phyloP scores from a whole-genome alignment of 2,888 invertebrate species.

The Ophonus ardosiacus region DNA sequence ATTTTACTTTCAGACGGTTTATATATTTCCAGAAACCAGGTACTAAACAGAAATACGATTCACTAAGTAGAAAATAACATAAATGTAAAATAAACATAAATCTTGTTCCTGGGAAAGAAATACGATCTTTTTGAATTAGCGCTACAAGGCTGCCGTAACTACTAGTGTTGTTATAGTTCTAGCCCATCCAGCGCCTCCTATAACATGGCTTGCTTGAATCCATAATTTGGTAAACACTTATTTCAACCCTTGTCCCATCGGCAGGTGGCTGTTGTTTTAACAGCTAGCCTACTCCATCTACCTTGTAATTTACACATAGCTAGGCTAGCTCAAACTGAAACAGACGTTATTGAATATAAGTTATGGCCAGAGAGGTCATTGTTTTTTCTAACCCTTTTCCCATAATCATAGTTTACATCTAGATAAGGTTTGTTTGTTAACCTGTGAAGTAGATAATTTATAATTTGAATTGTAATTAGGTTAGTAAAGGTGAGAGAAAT shows the following conservation, averaged over 20 bases:
- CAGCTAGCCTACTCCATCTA: constrained; percentile 29
- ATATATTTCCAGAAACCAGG: not conserved
- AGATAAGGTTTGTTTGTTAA: constrained; percentile 53
- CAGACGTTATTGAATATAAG: constrained; percentile 57
- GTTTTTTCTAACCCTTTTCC: constrained; percentile 3
- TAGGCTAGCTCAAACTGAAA: constrained; percentile 11
- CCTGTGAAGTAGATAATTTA: constrained; percentile 42
- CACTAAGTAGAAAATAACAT: constrained; percentile 3
- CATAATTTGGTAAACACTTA: constrained; percentile 64
- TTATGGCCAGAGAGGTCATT: constrained; percentile 29
- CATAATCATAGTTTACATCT: constrained; percentile 34
- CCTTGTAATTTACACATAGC: constrained; percentile 56
- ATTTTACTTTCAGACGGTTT: not conserved
- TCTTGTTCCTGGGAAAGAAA: constrained; percentile 42
- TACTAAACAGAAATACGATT: constrained; percentile 9
- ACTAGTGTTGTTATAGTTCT: constrained; percentile 46
- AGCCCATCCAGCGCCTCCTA: not conserved
- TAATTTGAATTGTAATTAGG: constrained; percentile 48
- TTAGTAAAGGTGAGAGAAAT: constrained; percentile 5
- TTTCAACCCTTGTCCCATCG: constrained; percentile 57
- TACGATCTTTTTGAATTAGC: constrained; percentile 60
- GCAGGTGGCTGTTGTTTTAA: constrained; percentile 45
- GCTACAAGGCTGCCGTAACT: constrained; percentile 58
- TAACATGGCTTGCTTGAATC: constrained; percentile 54
- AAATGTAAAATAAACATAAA: constrained; percentile 36